These are phyloP conservation scores for Nemotelus pantherinus DNA, from an alignment of 2,888 invertebrate species.

Conservation along the genomic window DNA sequence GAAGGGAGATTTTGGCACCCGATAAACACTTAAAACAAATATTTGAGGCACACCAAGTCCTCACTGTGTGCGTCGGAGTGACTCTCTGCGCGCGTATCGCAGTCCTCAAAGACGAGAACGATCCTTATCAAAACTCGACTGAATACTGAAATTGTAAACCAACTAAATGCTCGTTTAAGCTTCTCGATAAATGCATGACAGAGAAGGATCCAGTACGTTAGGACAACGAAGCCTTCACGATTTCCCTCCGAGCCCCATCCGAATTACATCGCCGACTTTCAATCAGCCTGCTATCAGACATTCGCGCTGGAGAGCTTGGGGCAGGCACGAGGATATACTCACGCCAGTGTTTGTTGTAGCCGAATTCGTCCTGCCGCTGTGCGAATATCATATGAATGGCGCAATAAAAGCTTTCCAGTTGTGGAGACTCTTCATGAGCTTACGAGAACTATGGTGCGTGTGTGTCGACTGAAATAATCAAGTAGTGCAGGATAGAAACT, in stretches of 20 bases:
- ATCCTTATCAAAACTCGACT: slow-evolving; percentile 51
- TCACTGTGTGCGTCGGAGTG: slow-evolving; percentile 4
- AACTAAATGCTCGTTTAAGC: slow-evolving; percentile 19
- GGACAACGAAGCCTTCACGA: neutral
- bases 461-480: no score
- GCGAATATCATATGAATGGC: slow-evolving; percentile 16
- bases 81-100: slow-evolving; percentile 37
- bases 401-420: slow-evolving; percentile 19
- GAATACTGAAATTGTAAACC: slow-evolving; percentile 46
- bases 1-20: slow-evolving; percentile 38
- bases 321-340: slow-evolving; percentile 30
- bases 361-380: slow-evolving; percentile 10
- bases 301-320: neutral
- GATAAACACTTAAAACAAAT: slow-evolving; percentile 34
- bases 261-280: slow-evolving; percentile 8
- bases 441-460: neutral
- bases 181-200: neutral
- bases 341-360: slow-evolving; percentile 14
- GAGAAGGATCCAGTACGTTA: neutral
- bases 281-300: slow-evolving; percentile 1
- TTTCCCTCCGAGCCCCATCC: slow-evolving; percentile 6
- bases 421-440: slow-evolving; percentile 30
- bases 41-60: slow-evolving; percentile 9
- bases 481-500: neutral
- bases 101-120: slow-evolving; percentile 45